These are phyloP conservation scores for Timema cristinae DNA, from an alignment of 2,888 invertebrate species.

Conservation along the genomic window DNA sequence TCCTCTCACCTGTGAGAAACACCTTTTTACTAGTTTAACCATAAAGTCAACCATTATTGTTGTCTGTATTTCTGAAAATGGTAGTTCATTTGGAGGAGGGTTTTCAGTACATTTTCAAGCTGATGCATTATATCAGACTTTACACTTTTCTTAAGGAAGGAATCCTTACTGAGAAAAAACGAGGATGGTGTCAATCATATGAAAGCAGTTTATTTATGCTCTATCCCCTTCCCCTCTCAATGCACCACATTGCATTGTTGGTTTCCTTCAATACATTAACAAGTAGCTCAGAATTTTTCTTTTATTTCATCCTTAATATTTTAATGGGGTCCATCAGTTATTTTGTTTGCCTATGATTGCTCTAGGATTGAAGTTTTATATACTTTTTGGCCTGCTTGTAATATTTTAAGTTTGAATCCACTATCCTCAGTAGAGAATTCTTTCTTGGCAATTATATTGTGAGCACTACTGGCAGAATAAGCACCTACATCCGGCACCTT, in stretches of 20 bases:
- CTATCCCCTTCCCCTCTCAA: neutral
- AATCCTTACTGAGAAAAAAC: neutral
- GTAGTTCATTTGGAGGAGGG: neutral
- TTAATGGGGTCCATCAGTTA: neutral
- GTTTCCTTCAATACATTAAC: neutral
- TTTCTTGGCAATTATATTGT: neutral
- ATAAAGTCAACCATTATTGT: neutral
- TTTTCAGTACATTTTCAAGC: neutral
- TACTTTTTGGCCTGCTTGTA: neutral
- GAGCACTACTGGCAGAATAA: neutral
- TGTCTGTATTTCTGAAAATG: neutral
- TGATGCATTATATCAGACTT: constrained; percentile 4
- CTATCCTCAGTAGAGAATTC: neutral
- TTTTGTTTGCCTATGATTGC: neutral
- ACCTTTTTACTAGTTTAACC: neutral
- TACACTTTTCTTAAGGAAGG: neutral
- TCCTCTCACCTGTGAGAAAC: neutral
- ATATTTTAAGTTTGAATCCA: neutral
- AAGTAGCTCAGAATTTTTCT: neutral
- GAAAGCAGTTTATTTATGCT: neutral
- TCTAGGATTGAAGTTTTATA: neutral
- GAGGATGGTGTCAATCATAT: neutral
- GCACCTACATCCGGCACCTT: too few species aligned
- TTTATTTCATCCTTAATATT: neutral
- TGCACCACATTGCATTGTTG: neutral